Conservation (phyloP, 1,140 invertebrate genomes). For the Drosophila kikkawai region DNA sequence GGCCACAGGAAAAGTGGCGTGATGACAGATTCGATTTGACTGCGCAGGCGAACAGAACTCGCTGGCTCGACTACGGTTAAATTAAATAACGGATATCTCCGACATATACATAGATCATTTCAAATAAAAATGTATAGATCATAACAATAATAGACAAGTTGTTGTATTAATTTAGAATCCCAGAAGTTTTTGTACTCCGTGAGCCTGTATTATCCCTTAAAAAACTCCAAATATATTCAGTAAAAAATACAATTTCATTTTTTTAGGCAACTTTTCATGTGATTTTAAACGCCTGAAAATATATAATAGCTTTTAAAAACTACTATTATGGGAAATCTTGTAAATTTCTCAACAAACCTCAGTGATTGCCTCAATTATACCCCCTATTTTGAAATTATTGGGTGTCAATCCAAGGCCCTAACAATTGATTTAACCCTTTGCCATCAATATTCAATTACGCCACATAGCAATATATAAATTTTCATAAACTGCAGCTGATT, state of each 20-base stretch:
- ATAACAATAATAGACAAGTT: neutral
- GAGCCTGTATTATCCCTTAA: neutral
- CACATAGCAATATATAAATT: slow-evolving; percentile 25
- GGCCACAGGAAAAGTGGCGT: too few species aligned
- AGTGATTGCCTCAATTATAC: neutral
- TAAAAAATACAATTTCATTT: neutral
- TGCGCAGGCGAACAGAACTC: too few species aligned
- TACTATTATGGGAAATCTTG: neutral
- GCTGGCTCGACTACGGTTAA: too few species aligned
- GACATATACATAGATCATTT: too few species aligned
- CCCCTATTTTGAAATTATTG: neutral
- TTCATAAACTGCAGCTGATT: slow-evolving; percentile 37
- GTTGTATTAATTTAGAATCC: neutral
- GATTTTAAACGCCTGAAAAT: neutral
- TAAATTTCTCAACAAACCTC: neutral
- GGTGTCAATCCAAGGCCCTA: slow-evolving; percentile 12
- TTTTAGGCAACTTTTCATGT: neutral
- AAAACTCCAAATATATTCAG: neutral
- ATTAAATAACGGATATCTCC: too few species aligned
- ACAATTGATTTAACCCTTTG: slow-evolving; percentile 66
- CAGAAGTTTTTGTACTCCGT: neutral
- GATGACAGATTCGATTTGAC: too few species aligned
- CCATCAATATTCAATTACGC: slow-evolving; percentile 45
- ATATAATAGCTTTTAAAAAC: neutral
- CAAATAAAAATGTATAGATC: too few species aligned